A percentile compares a stretch with the other conserved stretches of the same genome.
These are phyloP conservation scores for Stomatorhinus walkeri DNA, from an alignment of 2,797 vertebrate genomes.

Conservation along the genomic window DNA sequence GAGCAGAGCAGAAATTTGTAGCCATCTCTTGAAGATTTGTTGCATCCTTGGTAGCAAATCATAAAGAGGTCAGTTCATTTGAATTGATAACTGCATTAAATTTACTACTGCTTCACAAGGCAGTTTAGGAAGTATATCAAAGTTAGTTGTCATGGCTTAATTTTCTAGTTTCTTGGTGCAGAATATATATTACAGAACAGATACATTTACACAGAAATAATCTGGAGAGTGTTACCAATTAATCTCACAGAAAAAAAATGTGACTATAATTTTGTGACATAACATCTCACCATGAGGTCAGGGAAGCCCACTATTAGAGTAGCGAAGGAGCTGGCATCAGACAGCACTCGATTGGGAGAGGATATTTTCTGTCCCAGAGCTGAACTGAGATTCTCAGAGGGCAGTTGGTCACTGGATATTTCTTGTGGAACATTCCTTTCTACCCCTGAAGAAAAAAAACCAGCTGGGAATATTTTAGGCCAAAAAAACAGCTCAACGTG, in stretches of 20 bases:
- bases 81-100: background rate
- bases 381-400: conserved; percentile 81
- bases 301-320: conserved; percentile 83
- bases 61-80: background rate
- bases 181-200: background rate
- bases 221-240: too few species aligned
- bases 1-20: background rate
- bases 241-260: background rate
- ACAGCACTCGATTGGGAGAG: conserved; percentile 82
- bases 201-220: background rate
- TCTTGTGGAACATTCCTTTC: conserved; percentile 60
- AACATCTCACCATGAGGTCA: conserved; percentile 81
- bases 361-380: conserved; percentile 85
- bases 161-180: background rate
- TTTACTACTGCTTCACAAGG: background rate
- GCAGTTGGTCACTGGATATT: conserved; percentile 77
- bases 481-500: background rate
- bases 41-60: background rate
- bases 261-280: background rate
- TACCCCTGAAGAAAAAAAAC: conserved; percentile 48
- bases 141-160: background rate
- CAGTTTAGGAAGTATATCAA: background rate
- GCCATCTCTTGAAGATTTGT: background rate
- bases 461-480: background rate
- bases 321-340: conserved; percentile 71